Evolutionary conservation across 2,113 vertebrate genomes (phyloP), one percentile per base, ranked within the genome.

Genomic region (Machaerirhynchus nigripectus): DNA sequence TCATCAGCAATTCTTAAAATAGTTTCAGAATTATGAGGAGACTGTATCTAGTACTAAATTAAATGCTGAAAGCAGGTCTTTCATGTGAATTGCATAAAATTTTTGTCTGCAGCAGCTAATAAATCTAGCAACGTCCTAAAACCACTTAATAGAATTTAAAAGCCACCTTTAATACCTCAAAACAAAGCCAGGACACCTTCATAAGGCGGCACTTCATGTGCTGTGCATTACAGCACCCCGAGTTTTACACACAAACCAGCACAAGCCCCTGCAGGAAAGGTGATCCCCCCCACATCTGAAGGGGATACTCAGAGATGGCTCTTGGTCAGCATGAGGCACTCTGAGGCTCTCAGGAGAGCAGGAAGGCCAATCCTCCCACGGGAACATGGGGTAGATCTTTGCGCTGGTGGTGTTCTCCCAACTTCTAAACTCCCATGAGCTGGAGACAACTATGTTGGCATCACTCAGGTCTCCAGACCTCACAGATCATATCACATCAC

Each of bases 61-160:
- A 88, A 96, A 92, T 74, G 31, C 49, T 86, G 33, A 28, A 57
- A 33, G 27, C 24, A 91, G 33, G 61, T 90, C 50, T 93, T 69
- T 65, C 67, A 87, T 52, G 84, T 65, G 82, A 94, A 64, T 22
- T 78, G 35, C 39, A 47, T 13, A 39, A 22, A 52, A 39, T 6
- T 60, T 95, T 76, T 77, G 69, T 89, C 93, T 82, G 50, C 52
- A 84, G 89, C 68, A 95, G 70, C 39, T 93, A 85, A 94, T 78
- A 95, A 83, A 96, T 96, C 86, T 85, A 76, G 56, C 50, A 70
- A 39, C 6, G 8, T 76, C 53, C 60, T 77, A 84, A 96, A 93
- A 47, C 27, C 33, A 89, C 47, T 91, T 94, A 78, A 77, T 3
- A 50, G 82, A 76, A 44, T 80, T 90, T 31, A 69, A 93, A 86